Conservation (phyloP, 2,113 vertebrate species). For the Plecturocebus donacophilus region DNA sequence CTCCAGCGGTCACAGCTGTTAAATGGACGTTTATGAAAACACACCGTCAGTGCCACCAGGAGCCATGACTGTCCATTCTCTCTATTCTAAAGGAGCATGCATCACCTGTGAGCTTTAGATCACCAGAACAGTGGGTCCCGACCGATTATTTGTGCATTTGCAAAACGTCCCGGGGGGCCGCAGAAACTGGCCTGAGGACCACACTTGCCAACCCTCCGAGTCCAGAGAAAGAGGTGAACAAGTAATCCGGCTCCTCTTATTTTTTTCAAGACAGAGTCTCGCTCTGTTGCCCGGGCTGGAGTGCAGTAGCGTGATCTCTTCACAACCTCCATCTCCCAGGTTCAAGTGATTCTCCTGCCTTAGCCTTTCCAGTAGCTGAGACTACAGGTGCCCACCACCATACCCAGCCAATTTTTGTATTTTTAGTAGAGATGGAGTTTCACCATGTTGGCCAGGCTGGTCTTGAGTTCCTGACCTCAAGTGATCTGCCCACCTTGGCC, state of each 20-base stretch:
- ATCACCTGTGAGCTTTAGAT: not conserved
- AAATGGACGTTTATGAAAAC: not conserved
- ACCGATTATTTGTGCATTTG: not conserved
- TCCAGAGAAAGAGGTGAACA: too few species aligned
- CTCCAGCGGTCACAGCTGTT: too few species aligned
- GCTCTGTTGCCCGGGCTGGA: too few species aligned
- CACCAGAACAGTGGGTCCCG: not conserved
- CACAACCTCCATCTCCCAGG: too few species aligned
- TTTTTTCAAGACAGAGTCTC: too few species aligned
- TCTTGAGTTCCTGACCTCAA: not conserved
- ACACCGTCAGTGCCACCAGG: not conserved
- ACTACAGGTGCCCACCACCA: too few species aligned
- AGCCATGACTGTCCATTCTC: not conserved
- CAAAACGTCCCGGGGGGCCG: too few species aligned
- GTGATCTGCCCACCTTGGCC: not conserved
- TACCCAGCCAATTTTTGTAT: too few species aligned
- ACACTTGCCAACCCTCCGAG: fast-evolving
- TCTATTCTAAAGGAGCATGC: not conserved
- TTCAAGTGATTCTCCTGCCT: too few species aligned
- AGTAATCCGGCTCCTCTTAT: not conserved
- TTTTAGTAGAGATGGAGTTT: not conserved
- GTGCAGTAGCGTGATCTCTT: too few species aligned
- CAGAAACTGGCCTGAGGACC: not conserved
- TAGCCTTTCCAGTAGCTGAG: too few species aligned
- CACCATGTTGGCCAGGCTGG: not conserved